These are phyloP conservation scores for Catostylus mosaicus DNA, from an alignment of 30 jellyfish, hydroid and myxozoan species.

Conservation along the genomic window DNA sequence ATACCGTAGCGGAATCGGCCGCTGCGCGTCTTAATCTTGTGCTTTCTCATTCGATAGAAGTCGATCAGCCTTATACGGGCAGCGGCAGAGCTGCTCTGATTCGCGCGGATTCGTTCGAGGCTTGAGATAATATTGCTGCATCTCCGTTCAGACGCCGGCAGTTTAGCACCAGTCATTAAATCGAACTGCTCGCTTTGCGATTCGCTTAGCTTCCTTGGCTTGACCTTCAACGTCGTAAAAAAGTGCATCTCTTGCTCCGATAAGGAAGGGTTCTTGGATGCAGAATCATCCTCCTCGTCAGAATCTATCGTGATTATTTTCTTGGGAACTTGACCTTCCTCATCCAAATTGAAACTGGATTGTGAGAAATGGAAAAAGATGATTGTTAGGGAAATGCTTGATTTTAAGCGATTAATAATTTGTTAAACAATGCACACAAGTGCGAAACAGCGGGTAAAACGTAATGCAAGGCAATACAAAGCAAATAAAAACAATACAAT, in stretches of 20 bases:
- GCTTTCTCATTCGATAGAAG: conserved; percentile 49
- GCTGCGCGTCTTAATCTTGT: conserved; percentile 38
- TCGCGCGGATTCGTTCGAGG: conserved; percentile 12
- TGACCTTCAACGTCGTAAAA: conserved; percentile 68
- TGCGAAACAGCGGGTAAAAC: too few relatives aligned
- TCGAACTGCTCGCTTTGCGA: conserved; percentile 73
- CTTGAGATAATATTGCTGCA: conserved; percentile 3
- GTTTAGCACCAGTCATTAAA: conserved; percentile 33
- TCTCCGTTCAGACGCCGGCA: conserved; percentile 48
- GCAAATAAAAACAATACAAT: too few relatives aligned
- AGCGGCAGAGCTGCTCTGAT: conserved; percentile 45
- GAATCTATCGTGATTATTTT: conserved; percentile 86
- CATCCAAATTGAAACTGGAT: conserved; percentile 70
- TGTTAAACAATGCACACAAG: too few relatives aligned
- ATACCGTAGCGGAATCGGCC: conserved; percentile 35
- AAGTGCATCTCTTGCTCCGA: conserved; percentile 68
- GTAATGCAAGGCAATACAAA: too few relatives aligned
- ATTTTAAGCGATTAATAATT: too few relatives aligned
- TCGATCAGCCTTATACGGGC: conserved; percentile 58
- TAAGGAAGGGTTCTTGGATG: conserved; percentile 7
- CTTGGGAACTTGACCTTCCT: conserved; percentile 76
- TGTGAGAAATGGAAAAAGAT: background rate
- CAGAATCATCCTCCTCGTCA: conserved; percentile 80
- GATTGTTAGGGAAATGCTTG: too few relatives aligned
- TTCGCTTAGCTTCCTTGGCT: conserved; percentile 76